Evolutionary conservation across 2,113 vertebrate species (phyloP), one percentile per base, ranked within the genome.

Genomic region (Delphinus delphis): DNA sequence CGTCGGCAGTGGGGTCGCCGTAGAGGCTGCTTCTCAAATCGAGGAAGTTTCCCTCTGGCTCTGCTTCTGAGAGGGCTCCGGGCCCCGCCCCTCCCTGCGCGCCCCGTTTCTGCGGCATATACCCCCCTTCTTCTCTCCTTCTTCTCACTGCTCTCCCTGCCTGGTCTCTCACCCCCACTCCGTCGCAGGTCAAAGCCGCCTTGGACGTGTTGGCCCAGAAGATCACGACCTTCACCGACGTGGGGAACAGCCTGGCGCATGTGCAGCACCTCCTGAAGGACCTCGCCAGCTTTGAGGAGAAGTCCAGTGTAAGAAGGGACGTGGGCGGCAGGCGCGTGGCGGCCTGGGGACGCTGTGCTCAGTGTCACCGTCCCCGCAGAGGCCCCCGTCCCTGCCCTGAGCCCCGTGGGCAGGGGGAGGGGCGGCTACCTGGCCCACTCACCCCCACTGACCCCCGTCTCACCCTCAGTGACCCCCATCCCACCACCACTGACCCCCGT

Each of bases 201-300:
- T 97, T 99, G 98, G 99, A 99, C 79, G 94, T 98, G 47, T 98
- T 98, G 88, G 99, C 98, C 7, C 99, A 99, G 97, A 99, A 99
- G 96, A 98, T 99, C 28, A 96, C 97, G 10, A 87, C 98, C 95
- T 99, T 99, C 98, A 99, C 99, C 0, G 99, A 99, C 36, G 98
- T 99, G 14, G 99, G 99, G 95, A 99, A 99, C 98, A 99, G 99
- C 98, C 99, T 98, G 26, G 99, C 99, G 0, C 99, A 99, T 0
- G 99, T 98, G 25, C 99, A 99, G 88, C 99, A 99, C 93, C 99
- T 99, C 98, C 98, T 99, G 93, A 99, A 98, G 97, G 99, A 99
- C 91, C 99, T 99, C 90, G 95, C 94, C 95, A 98, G 53, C 97
- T 99, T 99, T 1, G 99, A 99, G 98, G 99, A 99, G 97, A 99